phyloP scores from a whole-genome alignment of 2,888 invertebrate species.

The Acanthosoma haemorrhoidale region DNA sequence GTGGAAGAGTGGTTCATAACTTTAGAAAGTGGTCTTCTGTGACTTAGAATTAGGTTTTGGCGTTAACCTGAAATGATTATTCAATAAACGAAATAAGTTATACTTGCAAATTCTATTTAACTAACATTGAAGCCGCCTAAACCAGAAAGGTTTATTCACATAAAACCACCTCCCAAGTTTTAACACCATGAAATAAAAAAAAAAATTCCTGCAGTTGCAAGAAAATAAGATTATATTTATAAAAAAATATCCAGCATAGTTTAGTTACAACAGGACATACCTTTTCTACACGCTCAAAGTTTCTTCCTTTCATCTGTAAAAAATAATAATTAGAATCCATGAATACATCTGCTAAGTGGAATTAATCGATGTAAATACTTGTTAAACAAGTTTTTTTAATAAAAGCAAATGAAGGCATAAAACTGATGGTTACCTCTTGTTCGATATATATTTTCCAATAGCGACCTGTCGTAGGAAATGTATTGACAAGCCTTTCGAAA shows the following conservation, averaged over 20 bases:
- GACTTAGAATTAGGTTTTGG: neutral
- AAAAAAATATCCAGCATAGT: conserved; percentile 39
- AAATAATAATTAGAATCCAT: conserved; percentile 33
- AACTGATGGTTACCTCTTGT: conserved; percentile 68
- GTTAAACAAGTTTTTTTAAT: neutral
- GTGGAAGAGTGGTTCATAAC: conserved; percentile 31
- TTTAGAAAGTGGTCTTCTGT: conserved; percentile 37
- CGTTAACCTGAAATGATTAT: too few species aligned
- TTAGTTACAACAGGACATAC: conserved; percentile 56
- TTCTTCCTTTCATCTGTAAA: conserved; percentile 91
- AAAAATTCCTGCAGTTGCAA: conserved; percentile 41
- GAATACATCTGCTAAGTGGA: neutral
- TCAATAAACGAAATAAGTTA: too few species aligned
- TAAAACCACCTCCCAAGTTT: conserved; percentile 48
- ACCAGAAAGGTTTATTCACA: conserved; percentile 25
- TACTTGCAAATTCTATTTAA: too few species aligned
- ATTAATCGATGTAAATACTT: neutral
- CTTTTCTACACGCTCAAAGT: conserved; percentile 98
- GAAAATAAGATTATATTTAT: conserved; percentile 30
- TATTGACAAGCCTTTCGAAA: conserved; percentile 88
- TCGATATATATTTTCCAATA: conserved; percentile 99
- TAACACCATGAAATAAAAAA: conserved; percentile 44
- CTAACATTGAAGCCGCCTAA: neutral
- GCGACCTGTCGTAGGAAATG: conserved; percentile 93
- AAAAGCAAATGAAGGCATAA: neutral